phyloP scores from a whole-genome alignment of 2,113 vertebrate genomes.

The Prochilodus magdalenae region DNA sequence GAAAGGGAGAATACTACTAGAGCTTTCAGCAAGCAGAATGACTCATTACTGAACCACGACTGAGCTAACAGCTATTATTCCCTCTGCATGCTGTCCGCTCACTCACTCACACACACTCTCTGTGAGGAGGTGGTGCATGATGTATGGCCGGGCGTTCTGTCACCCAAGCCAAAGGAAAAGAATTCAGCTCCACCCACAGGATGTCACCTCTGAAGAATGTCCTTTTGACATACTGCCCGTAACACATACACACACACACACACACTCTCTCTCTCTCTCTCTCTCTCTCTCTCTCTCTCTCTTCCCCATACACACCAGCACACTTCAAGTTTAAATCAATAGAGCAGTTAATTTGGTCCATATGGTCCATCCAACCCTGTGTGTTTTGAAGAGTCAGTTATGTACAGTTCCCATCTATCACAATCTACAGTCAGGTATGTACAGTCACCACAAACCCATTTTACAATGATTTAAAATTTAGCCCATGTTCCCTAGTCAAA shows the following conservation, averaged over 20 bases:
- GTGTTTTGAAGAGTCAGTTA: not conserved
- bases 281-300: too few relatives aligned
- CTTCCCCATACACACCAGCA: too few relatives aligned
- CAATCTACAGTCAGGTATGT: not conserved
- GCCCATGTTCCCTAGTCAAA: too few relatives aligned
- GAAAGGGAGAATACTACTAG: constrained; percentile 2
- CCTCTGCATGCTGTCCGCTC: not conserved
- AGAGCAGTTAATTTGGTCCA: not conserved
- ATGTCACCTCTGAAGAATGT: constrained; percentile 53
- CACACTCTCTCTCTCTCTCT: not conserved
- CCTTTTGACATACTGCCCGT: constrained; percentile 25
- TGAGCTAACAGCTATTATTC: constrained; percentile 34
- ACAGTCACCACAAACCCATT: too few relatives aligned
- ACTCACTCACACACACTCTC: constrained; percentile 19
- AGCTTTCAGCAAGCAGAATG: constrained; percentile 23
- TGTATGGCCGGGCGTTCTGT: constrained; percentile 38
- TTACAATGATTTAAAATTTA: too few relatives aligned
- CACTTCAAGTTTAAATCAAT: too few relatives aligned
- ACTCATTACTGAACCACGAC: constrained; percentile 27
- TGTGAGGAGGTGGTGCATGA: constrained; percentile 16
- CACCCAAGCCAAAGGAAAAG: constrained; percentile 34
- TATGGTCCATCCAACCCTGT: not conserved
- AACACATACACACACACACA: not conserved
- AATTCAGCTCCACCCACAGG: constrained; percentile 48
- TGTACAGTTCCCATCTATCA: not conserved